Base-by-base conservation (phyloP, 2,888 invertebrate species). In the Platycheirus rosarum region DNA sequence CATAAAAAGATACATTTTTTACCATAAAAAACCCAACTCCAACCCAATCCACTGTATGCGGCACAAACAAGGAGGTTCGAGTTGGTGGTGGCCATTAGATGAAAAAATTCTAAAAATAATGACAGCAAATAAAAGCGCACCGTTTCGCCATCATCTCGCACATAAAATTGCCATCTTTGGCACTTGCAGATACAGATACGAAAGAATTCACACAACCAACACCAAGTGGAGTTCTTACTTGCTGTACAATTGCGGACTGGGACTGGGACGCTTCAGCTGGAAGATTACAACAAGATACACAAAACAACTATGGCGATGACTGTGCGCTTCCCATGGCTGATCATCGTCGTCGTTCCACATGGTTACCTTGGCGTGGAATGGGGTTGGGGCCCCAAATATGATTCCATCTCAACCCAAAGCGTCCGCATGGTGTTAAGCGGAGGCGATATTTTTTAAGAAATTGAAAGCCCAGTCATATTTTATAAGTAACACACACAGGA, bases 111-210 rank as follows among this genome's bases (percentile, higher is more conserved):
- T 13, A 40, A 75, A 80, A 80, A 75, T 80, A 80, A 80, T 80
- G 70, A 80, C 80, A 80, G 80, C 60, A 60, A 66, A 44, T 65
- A 75, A 75, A 80, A 53, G 75, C 75, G 70, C 75, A 69, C 70
- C 46, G 53, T 73, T 78, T 53, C 74, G 63, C 74, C 69, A 74
- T 69, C 60, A n/a, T n/a, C n/a, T n/a, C n/a, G n/a, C n/a, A 44
- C 79, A 69, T 79, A 79, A 74, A 74, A 74, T 74, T 63, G 69
- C 75, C 73, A 82, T 77, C 77, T 76, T 77, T 82, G 76, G 77
- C 82, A 82, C 66, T 71, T 68, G 49, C 71, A 77, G 71, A 82
- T 82, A 73, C 40, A 68, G 18, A 69, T 53, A 74, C 16, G 55
- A 57, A 32, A n/a, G 49, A 65, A 40, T 29, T 20, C 37, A 55